These are phyloP conservation scores for Hyphantria cunea DNA, from an alignment of 1,140 invertebrate species.

Conservation along the genomic window DNA sequence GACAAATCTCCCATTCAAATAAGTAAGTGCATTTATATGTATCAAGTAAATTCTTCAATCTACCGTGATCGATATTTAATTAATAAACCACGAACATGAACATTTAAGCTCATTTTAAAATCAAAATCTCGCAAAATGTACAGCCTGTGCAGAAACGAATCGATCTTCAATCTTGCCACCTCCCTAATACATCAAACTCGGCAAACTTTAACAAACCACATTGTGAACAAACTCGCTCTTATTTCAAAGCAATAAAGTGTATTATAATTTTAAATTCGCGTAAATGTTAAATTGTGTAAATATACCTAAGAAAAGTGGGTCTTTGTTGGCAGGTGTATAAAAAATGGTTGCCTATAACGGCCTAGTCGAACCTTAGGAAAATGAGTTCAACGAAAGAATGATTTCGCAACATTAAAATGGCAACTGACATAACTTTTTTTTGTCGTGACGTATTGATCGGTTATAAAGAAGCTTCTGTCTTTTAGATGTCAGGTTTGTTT, in stretches of 20 bases:
- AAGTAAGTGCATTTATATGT: background rate
- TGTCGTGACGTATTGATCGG: background rate
- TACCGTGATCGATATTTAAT: slow-evolving; percentile 18
- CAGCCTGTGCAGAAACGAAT: slow-evolving; percentile 32
- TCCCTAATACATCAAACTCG: slow-evolving; percentile 54
- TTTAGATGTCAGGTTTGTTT: background rate
- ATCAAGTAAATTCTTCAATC: background rate
- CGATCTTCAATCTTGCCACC: slow-evolving; percentile 56
- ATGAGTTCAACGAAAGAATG: slow-evolving; percentile 39
- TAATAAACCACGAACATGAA: slow-evolving; percentile 10
- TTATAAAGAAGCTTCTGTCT: background rate
- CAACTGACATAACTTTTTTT: slow-evolving; percentile 7
- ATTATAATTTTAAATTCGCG: background rate
- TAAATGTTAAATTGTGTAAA: slow-evolving; percentile 28
- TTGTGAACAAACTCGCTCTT: slow-evolving; percentile 30
- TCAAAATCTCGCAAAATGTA: slow-evolving; percentile 30
- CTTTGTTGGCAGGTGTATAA: slow-evolving; percentile 59
- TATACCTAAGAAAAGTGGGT: slow-evolving; percentile 46
- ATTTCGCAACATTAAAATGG: slow-evolving; percentile 29
- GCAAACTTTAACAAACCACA: slow-evolving; percentile 31
- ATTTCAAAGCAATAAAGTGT: slow-evolving; percentile 3
- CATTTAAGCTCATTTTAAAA: slow-evolving; percentile 29
- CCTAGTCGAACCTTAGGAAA: slow-evolving; percentile 38
- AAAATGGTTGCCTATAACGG: slow-evolving; percentile 49
- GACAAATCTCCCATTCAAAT: too few relatives aligned